These are phyloP conservation scores for Sylvia atricapilla DNA, from an alignment of 2,113 vertebrate genomes.

Conservation along the genomic window DNA sequence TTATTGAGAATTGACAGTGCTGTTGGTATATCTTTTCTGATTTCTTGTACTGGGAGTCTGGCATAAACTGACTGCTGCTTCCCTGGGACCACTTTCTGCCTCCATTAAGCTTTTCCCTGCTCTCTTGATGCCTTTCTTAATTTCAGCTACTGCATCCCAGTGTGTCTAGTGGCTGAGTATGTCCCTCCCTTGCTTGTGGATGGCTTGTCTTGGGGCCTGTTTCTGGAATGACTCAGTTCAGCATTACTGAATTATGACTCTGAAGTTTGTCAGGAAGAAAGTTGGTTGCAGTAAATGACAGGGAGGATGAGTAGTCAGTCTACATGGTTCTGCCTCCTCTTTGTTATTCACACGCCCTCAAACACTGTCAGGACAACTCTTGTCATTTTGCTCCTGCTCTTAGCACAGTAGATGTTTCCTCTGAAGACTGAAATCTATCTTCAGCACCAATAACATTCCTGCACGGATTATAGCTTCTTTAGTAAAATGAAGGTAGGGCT, in stretches of 20 bases:
- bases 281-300: not conserved
- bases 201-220: not conserved
- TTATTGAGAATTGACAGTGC: not conserved
- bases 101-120: not conserved
- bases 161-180: not conserved
- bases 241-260: not conserved
- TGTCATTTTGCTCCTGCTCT: not conserved
- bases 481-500: not conserved
- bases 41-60: not conserved
- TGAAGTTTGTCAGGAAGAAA: not conserved
- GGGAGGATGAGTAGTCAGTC: not conserved
- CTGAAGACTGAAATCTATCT: not conserved
- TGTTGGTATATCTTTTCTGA: not conserved
- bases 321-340: not conserved
- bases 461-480: not conserved
- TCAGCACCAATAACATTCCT: not conserved
- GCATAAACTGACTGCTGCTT: not conserved
- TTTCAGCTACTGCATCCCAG: not conserved
- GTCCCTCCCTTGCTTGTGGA: not conserved
- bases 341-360: not conserved
- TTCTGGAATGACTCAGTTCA: not conserved
- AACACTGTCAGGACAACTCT: not conserved
- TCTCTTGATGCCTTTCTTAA: not conserved
- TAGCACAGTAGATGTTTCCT: not conserved
- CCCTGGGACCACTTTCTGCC: not conserved